Base-by-base conservation (phyloP, 2,797 vertebrate genomes). In the Lagorchestes hirsutus region DNA sequence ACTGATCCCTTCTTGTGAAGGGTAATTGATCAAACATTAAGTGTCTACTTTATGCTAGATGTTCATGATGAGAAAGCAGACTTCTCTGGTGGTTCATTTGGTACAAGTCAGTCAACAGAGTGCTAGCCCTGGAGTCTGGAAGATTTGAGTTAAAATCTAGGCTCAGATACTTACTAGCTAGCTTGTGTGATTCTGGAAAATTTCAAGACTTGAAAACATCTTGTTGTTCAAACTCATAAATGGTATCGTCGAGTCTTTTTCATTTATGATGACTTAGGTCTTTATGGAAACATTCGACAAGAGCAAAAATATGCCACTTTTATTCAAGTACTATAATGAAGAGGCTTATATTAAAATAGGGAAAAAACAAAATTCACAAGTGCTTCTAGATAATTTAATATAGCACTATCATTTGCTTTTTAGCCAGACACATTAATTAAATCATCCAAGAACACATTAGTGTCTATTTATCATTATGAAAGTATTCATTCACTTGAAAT, bases 321-420 rank as follows among this genome's bases (percentile, higher is more conserved):
- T 96, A 58, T 91, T 98, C 97, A 40, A 90, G n/a, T 93, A 90
- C 94, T 87, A 13, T 93, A 95, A 94, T 95, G 94, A 98, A 97
- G 96, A 94, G 92, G 90, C 94, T 54, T 74, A 54, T 95, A 62
- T 97, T 97, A 98, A 94, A 91, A 94, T 97, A 95, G n/a, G 90
- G 59, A 34, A 87, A 52, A 97, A 97, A 90, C 90, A 95, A 98
- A 93, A 93, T 96, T 97, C 95, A 93, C 93, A 95, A 92, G 95
- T 95, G 92, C 96, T 96, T 95, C 95, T 96, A 97, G 95, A 52
- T 97, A 90, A 97, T 98, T 97, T 96, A 97, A 54, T 93, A 59
- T 96, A 95, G 59, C 90, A 94, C 0, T 95, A 94, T 90, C 93
- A 50, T 87, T 87, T 87, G 22, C 40, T 87, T 97, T 97, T 96